These are phyloP conservation scores for Alethe castanea DNA, from an alignment of 2,113 vertebrate genomes.

Conservation along the genomic window DNA sequence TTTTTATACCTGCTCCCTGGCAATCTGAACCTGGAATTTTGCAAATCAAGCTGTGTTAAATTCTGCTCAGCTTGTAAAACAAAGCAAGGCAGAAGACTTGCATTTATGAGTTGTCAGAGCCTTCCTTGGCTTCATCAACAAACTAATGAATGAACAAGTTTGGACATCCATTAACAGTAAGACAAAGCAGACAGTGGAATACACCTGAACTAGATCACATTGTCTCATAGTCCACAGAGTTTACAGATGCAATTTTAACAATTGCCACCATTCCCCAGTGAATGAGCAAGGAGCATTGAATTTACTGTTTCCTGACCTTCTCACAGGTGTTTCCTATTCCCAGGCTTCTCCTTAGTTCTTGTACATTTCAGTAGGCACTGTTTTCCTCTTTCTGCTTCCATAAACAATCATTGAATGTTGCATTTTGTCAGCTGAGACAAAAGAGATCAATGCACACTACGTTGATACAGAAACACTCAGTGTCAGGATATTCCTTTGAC, in stretches of 20 bases:
- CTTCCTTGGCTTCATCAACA: neutral
- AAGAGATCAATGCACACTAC: neutral
- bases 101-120: neutral
- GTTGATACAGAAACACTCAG: neutral
- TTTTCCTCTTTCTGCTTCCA: neutral
- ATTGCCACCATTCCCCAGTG: neutral
- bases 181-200: neutral
- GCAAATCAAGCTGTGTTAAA: neutral
- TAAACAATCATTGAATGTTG: neutral
- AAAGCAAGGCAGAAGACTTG: neutral
- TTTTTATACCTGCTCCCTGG: neutral
- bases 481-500: neutral
- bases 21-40: neutral
- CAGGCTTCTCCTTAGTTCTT: neutral
- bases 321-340: slow-evolving; percentile 8
- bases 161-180: neutral
- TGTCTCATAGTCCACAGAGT: neutral
- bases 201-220: neutral
- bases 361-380: neutral
- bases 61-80: neutral
- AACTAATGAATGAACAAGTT: neutral
- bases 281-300: neutral
- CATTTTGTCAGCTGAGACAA: neutral
- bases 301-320: neutral
- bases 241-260: neutral